Conservation (phyloP, 2,888 invertebrate species). For the Panopea generosa region DNA sequence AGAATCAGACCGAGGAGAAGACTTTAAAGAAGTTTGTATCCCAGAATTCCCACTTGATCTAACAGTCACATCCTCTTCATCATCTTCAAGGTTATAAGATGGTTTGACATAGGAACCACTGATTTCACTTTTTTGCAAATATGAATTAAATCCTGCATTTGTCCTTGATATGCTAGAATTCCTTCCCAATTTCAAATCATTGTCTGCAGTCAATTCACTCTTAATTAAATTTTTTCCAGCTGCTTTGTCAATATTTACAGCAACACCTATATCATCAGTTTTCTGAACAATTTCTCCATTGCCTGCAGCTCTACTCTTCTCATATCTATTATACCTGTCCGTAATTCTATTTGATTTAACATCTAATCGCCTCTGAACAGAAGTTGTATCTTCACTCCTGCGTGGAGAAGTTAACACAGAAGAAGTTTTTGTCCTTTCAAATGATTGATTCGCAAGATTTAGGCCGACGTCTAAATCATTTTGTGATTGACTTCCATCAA, state of each 20-base stretch:
- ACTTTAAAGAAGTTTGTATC: not conserved
- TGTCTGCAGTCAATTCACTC: too few species aligned
- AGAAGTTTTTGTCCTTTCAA: not conserved
- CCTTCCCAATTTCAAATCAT: too few species aligned
- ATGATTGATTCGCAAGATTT: not conserved
- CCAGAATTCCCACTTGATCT: too few species aligned
- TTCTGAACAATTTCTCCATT: not conserved
- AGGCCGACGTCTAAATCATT: constrained; percentile 18
- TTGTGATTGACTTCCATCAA: not conserved
- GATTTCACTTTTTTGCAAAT: too few species aligned
- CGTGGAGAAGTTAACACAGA: too few species aligned
- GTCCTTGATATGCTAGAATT: too few species aligned
- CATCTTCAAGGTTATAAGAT: constrained; percentile 19
- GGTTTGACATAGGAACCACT: too few species aligned
- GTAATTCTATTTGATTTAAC: not conserved
- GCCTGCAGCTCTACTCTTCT: not conserved
- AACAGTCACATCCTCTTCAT: constrained; percentile 28
- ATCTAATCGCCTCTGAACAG: not conserved
- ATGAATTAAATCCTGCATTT: too few species aligned
- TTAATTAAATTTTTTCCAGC: too few species aligned
- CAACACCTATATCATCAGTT: not conserved
- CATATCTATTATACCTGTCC: not conserved
- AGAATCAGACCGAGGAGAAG: constrained; percentile 24
- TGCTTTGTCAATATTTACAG: too few species aligned
- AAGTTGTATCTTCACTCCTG: too few species aligned